phyloP scores from a whole-genome alignment of 1,140 invertebrate species.

The Mercenaria mercenaria region DNA sequence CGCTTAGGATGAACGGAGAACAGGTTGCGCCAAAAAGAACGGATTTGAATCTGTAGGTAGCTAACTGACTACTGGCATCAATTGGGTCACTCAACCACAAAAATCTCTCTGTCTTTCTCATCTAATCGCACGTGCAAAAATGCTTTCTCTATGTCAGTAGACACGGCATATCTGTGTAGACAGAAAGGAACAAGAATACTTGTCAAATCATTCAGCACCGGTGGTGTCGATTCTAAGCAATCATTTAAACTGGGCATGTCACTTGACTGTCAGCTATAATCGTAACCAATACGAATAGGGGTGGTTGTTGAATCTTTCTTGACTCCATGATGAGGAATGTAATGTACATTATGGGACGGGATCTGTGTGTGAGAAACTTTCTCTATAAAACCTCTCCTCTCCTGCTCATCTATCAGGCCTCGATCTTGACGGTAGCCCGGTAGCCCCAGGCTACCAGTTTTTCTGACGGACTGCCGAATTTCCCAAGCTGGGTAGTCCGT shows the following conservation, averaged over 20 bases:
- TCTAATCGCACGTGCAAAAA: neutral
- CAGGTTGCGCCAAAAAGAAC: too few species aligned
- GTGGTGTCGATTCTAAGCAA: too few species aligned
- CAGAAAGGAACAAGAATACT: too few species aligned
- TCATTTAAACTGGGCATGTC: neutral
- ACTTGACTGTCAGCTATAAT: neutral
- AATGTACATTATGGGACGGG: neutral
- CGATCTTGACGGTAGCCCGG: too few species aligned
- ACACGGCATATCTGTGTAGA: neutral
- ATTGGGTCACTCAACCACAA: neutral
- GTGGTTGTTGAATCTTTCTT: constrained; percentile 27
- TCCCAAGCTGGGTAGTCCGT: too few species aligned
- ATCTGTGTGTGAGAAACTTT: neutral
- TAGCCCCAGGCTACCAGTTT: too few species aligned
- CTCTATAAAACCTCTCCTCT: constrained; percentile 9
- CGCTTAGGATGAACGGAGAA: neutral
- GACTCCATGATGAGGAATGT: constrained; percentile 33
- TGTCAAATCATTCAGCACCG: too few species aligned
- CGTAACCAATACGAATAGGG: constrained; percentile 5
- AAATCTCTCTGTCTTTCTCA: neutral
- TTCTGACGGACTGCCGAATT: too few species aligned
- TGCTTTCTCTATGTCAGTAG: neutral
- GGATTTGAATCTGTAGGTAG: too few species aligned
- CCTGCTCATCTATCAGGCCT: neutral
- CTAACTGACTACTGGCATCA: neutral